Evolutionary conservation across 2,113 vertebrate species (phyloP), one percentile per base, ranked within the genome.

Genomic region (Myrmecobius fasciatus): DNA sequence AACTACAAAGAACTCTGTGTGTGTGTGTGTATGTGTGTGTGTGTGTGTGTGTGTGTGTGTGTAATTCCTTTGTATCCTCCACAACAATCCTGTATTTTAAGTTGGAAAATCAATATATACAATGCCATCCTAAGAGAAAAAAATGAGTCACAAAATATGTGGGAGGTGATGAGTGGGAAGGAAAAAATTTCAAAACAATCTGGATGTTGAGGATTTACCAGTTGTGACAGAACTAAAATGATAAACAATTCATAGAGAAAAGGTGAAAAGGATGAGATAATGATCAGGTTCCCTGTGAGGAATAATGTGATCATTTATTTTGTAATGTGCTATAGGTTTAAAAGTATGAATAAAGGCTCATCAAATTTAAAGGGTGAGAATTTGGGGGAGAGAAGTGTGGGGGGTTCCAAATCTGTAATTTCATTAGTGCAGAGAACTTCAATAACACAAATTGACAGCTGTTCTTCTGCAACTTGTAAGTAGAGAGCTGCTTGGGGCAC

Each of bases 131-230:
- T 83, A 88, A 60, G 26, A 91, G 49, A 90, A 83, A 56, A 47
- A 47, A 52, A 60, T 51, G 91, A 92, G 28, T 83, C 88, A 83
- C 4, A 20, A 11, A 43, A 83, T 83, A 2, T 11, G 1, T 53
- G 60, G 11, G 67, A 91, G 31, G 48, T 92, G 54, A 92, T 92
- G 67, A 89, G 31, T 91, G 22, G n/a, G 17, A 94, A 17, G 43
- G 88, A 83, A 93, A 90, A 91, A 92, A 53, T 91, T 46, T 51
- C 43, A 91, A 0, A 67, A 67, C 31, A 67, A 56, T 94, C 25
- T 60, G 3, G 88, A 53, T 83, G 11, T n/a, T 90, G 91, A 89
- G 48, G 88, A 94, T 43, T 94, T 93, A 89, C 48, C 75, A 89
- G 9, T 0, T 90, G 47, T 92, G 89, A 28, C 75, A 3, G n/a